Percentiles rank a stretch among this genome's conserved stretches.
Conservation (phyloP, 2,113 vertebrate species). For the Macheiramphus alcinus region DNA sequence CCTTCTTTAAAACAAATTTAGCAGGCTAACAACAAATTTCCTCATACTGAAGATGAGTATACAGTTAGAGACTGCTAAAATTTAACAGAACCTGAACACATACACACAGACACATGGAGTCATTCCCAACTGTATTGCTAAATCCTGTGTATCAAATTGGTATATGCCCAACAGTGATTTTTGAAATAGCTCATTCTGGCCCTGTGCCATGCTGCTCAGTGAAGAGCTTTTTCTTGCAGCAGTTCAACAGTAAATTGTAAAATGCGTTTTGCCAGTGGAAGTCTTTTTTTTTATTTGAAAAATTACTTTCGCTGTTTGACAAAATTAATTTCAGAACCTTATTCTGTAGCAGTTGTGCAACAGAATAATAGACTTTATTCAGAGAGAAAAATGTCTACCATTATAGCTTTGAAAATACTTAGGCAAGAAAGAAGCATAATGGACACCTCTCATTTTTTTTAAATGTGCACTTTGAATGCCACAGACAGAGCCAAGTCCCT, state of each 20-base stretch:
- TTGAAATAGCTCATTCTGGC: slow-evolving; percentile 1
- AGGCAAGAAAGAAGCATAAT: background rate
- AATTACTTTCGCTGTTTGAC: background rate
- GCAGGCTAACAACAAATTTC: background rate
- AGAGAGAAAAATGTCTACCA: background rate
- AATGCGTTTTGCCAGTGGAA: background rate
- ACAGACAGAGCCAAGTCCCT: background rate
- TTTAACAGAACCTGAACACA: background rate
- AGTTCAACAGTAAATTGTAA: slow-evolving; percentile 28
- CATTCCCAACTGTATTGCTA: background rate
- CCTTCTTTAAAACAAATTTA: background rate
- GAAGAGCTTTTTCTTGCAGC: background rate
- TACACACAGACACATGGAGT: background rate
- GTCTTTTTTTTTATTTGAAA: background rate
- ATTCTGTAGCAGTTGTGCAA: background rate
- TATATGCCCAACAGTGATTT: background rate
- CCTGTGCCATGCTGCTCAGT: background rate
- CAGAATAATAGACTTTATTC: background rate
- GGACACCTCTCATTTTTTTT: background rate
- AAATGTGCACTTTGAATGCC: background rate
- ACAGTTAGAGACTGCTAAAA: background rate
- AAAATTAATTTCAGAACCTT: slow-evolving; percentile 41
- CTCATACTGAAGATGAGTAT: background rate
- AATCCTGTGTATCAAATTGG: slow-evolving; percentile 13
- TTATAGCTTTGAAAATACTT: slow-evolving; percentile 10